A percentile compares a stretch with the other conserved stretches of the same genome.
These are phyloP conservation scores for Tetraodon nigroviridis DNA, from an alignment of 2,113 vertebrate genomes.

Conservation along the genomic window DNA sequence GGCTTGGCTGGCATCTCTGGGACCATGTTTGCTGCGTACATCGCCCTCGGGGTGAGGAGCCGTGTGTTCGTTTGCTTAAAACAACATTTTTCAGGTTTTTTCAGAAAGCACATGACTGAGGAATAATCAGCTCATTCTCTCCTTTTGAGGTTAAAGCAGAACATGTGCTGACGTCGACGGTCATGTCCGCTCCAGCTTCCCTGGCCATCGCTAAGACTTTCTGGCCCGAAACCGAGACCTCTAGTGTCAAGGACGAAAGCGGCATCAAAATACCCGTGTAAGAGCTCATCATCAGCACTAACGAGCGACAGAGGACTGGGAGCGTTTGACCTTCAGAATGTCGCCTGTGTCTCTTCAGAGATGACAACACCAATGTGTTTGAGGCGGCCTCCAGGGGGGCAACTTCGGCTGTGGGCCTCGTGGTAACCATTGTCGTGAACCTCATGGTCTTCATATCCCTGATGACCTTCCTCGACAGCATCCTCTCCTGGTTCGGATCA, in stretches of 20 bases:
- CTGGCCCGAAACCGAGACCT: constrained; percentile 84
- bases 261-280: constrained; percentile 69
- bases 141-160: constrained; percentile 75
- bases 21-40: constrained; percentile 80
- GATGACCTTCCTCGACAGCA: constrained; percentile 76
- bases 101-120: background rate
- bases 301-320: background rate
- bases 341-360: constrained; percentile 55
- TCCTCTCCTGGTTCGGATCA: constrained; percentile 81
- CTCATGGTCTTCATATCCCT: constrained; percentile 83
- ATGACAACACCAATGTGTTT: constrained; percentile 75
- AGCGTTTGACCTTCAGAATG: background rate
- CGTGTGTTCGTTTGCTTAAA: no score
- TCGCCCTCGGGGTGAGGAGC: constrained; percentile 83
- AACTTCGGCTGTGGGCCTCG: constrained; percentile 70
- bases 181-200: constrained; percentile 86
- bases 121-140: background rate
- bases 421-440: constrained; percentile 77
- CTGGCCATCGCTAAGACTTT: constrained; percentile 81
- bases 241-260: constrained; percentile 49
- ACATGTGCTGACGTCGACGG: constrained; percentile 82
- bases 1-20: constrained; percentile 85
- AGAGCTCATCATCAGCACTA: background rate
- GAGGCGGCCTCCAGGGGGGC: constrained; percentile 82
- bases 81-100: background rate